These are phyloP conservation scores for Venturia canescens DNA, from an alignment of 1,140 invertebrate genomes.

Conservation along the genomic window DNA sequence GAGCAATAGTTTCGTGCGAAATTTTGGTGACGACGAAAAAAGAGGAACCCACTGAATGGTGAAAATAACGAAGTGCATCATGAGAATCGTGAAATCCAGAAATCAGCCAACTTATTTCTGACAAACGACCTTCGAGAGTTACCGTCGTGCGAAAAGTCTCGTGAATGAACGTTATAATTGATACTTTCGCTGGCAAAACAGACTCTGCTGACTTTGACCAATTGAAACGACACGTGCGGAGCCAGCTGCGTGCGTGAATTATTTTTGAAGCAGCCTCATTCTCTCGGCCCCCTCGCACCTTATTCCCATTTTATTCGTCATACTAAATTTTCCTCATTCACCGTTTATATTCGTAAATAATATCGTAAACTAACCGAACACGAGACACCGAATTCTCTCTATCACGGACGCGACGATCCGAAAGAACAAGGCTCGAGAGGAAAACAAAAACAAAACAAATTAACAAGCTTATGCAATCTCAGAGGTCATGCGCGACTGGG, in stretches of 20 bases:
- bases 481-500: constrained; percentile 5
- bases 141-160: neutral
- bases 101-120: neutral
- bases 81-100: no score
- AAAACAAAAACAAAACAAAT: neutral
- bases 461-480: neutral
- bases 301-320: neutral
- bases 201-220: neutral
- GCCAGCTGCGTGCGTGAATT: constrained; percentile 13
- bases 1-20: no score
- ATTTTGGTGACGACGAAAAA: no score
- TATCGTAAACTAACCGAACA: neutral
- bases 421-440: no score
- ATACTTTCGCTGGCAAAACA: neutral
- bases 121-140: neutral
- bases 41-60: no score
- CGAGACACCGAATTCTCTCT: neutral
- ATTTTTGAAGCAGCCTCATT: constrained; percentile 12
- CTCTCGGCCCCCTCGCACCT: neutral
- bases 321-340: neutral
- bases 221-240: constrained; percentile 7
- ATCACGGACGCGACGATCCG: neutral
- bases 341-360: neutral
- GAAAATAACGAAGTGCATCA: no score
- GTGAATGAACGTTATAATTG: neutral